Conservation (phyloP, 2,797 vertebrate species). For the Myotis findleyi region DNA sequence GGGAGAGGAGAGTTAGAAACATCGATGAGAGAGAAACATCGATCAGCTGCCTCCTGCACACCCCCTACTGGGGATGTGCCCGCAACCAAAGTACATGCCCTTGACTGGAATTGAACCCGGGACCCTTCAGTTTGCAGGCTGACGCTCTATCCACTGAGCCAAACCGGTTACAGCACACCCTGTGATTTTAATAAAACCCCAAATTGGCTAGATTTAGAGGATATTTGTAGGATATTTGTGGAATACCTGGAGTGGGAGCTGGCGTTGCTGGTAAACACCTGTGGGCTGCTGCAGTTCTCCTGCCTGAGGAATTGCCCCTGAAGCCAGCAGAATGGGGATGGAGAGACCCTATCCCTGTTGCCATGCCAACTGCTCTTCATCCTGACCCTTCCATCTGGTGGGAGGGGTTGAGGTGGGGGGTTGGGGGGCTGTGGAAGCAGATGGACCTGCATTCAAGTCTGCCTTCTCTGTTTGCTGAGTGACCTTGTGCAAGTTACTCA, state of each 20-base stretch:
- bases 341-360: not conserved
- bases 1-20: too few species aligned
- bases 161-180: too few species aligned
- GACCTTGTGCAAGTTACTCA: not conserved
- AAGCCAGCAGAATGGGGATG: not conserved
- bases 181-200: constrained; percentile 1
- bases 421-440: not conserved
- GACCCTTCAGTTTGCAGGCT: too few species aligned
- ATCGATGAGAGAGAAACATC: too few species aligned
- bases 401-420: too few species aligned
- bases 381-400: accelerated
- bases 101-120: too few species aligned
- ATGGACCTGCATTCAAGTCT: not conserved
- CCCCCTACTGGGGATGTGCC: too few species aligned
- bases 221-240: not conserved
- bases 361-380: not conserved
- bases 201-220: not conserved
- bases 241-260: not conserved
- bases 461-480: not conserved
- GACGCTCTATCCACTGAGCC: too few species aligned
- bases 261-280: not conserved
- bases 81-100: too few species aligned
- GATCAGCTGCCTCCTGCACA: too few species aligned
- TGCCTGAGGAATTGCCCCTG: not conserved
- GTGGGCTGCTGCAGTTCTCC: not conserved